Percentiles rank a stretch among this genome's conserved stretches.
Conservation (phyloP, 2,113 vertebrate species). For the Lucifuga dentata region DNA sequence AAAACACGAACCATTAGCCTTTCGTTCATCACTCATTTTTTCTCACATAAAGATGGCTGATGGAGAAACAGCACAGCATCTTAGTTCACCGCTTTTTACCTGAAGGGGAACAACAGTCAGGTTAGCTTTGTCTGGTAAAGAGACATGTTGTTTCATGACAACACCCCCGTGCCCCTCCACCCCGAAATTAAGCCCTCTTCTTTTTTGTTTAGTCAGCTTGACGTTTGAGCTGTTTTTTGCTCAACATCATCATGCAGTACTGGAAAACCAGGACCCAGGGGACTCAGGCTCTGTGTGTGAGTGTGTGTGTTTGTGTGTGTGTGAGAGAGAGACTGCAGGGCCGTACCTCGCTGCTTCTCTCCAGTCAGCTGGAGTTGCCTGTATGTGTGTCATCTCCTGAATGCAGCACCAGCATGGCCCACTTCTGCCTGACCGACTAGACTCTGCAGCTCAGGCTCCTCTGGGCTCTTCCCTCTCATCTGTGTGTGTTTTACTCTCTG, state of each 20-base stretch:
- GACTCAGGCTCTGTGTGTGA: conserved; percentile 29
- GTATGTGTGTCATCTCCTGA: conserved; percentile 64
- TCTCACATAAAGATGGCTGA: background rate
- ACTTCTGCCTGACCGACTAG: conserved; percentile 77
- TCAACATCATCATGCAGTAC: conserved; percentile 59
- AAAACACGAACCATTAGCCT: background rate
- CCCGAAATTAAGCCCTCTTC: conserved; percentile 53
- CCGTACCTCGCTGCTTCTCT: conserved; percentile 19
- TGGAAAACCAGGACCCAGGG: conserved; percentile 31
- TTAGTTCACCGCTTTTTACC: background rate
- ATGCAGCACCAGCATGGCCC: conserved; percentile 73
- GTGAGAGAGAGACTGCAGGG: background rate
- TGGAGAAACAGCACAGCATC: background rate
- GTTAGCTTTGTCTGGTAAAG: conserved; percentile 33
- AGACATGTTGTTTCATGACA: conserved; percentile 12
- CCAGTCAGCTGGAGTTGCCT: conserved; percentile 49
- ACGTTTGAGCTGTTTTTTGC: conserved; percentile 51
- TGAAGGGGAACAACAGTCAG: conserved; percentile 26
- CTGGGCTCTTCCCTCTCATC: conserved; percentile 58
- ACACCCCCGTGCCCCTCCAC: conserved; percentile 12
- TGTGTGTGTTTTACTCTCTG: conserved; percentile 16
- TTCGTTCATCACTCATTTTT: background rate
- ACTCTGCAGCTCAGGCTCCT: conserved; percentile 54
- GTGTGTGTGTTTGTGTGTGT: conserved; percentile 4
- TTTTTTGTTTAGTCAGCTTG: conserved; percentile 68